phyloP scores from a whole-genome alignment of 2,113 vertebrate species.

The Oryzias woworae region DNA sequence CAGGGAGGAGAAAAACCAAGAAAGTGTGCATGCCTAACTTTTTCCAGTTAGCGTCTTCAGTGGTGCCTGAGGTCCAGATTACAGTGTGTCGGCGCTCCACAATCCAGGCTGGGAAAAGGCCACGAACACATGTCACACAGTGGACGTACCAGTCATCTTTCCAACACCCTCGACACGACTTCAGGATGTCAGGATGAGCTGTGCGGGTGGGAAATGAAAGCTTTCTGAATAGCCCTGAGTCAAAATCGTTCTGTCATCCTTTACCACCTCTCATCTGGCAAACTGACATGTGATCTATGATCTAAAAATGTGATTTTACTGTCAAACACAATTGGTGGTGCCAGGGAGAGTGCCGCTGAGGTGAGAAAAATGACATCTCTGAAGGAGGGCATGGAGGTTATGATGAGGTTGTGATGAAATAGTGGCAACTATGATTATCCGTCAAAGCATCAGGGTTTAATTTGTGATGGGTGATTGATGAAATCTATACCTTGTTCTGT shows the following conservation, averaged over 20 bases:
- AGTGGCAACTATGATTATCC: constrained; percentile 29
- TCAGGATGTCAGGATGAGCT: constrained; percentile 37
- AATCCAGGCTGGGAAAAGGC: constrained; percentile 21
- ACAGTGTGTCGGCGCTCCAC: not conserved
- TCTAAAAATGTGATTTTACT: constrained; percentile 67
- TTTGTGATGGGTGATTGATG: constrained; percentile 33
- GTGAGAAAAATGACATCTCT: constrained; percentile 51
- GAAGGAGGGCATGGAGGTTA: constrained; percentile 11
- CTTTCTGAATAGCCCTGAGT: constrained; percentile 55
- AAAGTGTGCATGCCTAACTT: constrained; percentile 13
- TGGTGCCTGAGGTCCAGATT: constrained; percentile 13
- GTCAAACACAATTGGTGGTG: constrained; percentile 63
- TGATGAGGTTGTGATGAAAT: constrained; percentile 36
- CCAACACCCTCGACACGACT: constrained; percentile 30
- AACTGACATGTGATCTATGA: constrained; percentile 59
- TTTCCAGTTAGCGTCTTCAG: constrained; percentile 8
- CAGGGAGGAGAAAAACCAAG: constrained; percentile 19
- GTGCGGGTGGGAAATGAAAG: constrained; percentile 40
- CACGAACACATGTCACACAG: constrained; percentile 3
- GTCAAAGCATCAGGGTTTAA: constrained; percentile 29
- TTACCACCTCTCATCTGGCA: constrained; percentile 33
- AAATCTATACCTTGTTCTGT: constrained; percentile 33
- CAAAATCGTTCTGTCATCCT: constrained; percentile 46
- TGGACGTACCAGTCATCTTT: constrained; percentile 19
- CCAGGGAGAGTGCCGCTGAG: constrained; percentile 39